A percentile compares a stretch with the other conserved stretches of the same genome.
Conservation (phyloP, 2,888 invertebrate genomes). For the Anodontia alba region DNA sequence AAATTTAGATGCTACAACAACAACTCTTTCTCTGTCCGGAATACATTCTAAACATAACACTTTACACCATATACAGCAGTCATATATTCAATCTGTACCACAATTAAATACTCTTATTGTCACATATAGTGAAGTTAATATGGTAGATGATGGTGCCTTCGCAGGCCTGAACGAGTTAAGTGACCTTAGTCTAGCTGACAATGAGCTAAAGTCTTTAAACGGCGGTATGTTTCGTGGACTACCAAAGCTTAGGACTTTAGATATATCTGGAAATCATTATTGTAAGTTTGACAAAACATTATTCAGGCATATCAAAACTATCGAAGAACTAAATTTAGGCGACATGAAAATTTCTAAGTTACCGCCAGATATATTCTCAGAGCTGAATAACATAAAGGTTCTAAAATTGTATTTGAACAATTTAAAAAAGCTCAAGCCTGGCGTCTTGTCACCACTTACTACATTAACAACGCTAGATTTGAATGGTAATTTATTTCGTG, state of each 20-base stretch:
- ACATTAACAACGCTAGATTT: slow-evolving; percentile 60
- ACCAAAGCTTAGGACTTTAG: slow-evolving; percentile 50
- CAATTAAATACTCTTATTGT: slow-evolving; percentile 43
- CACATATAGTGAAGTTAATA: slow-evolving; percentile 41
- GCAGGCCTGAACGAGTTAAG: slow-evolving; percentile 45
- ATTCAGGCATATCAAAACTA: slow-evolving; percentile 44
- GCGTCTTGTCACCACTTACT: slow-evolving; percentile 49
- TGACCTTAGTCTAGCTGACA: slow-evolving; percentile 56
- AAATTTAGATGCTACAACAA: slow-evolving; percentile 12
- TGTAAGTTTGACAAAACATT: slow-evolving; percentile 53
- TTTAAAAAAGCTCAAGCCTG: slow-evolving; percentile 43
- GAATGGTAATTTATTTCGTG: slow-evolving; percentile 60
- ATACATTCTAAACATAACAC: slow-evolving; percentile 28
- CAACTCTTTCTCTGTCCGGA: slow-evolving; percentile 32
- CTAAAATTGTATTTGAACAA: slow-evolving; percentile 63
- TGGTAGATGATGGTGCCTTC: slow-evolving; percentile 52
- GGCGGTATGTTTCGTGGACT: slow-evolving; percentile 59
- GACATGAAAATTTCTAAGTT: slow-evolving; percentile 47
- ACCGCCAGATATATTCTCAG: slow-evolving; percentile 46
- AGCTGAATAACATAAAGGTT: slow-evolving; percentile 46
- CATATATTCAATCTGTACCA: slow-evolving; percentile 37
- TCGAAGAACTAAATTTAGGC: slow-evolving; percentile 60
- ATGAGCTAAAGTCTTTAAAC: slow-evolving; percentile 47
- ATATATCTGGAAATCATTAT: slow-evolving; percentile 60
- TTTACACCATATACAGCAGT: slow-evolving; percentile 25